Evolutionary conservation across 2,888 invertebrate genomes (phyloP).

Genomic region (Drymonia ruficornis): DNA sequence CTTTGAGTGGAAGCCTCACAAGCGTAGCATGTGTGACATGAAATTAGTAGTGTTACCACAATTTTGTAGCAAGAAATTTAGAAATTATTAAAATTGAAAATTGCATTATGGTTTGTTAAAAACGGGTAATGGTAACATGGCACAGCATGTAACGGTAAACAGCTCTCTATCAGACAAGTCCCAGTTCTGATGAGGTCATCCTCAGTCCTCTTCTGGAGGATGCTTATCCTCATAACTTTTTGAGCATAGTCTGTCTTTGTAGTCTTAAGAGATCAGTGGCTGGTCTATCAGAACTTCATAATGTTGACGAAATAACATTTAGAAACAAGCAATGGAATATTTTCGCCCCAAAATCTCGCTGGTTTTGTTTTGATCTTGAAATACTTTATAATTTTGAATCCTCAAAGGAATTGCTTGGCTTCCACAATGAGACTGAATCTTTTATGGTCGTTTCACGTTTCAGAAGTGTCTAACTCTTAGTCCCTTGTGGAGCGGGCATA

Average conservation of each 20-base stretch:
- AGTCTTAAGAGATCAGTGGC: too few relatives aligned
- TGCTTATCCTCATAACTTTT: too few relatives aligned
- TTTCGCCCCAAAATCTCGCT: not conserved
- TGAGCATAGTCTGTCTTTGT: too few relatives aligned
- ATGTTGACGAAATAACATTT: too few relatives aligned
- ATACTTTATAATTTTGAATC: constrained; percentile 1
- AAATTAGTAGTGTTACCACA: constrained; percentile 6
- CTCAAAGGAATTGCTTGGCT: constrained; percentile 1
- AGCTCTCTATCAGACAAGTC: too few relatives aligned
- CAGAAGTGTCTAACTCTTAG: not conserved
- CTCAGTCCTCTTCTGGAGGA: too few relatives aligned
- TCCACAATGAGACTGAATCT: not conserved
- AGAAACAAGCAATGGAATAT: too few relatives aligned
- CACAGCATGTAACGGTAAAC: too few relatives aligned
- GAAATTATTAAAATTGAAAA: not conserved
- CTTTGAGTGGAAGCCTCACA: constrained; percentile 62
- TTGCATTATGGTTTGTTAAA: too few relatives aligned
- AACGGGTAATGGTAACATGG: too few relatives aligned
- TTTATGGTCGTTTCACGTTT: not conserved
- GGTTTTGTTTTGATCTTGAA: constrained; percentile 2
- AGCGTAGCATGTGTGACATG: constrained; percentile 37
- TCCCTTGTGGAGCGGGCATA: not conserved
- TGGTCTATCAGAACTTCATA: too few relatives aligned
- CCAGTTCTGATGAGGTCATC: too few relatives aligned
- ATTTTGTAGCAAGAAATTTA: not conserved